phyloP scores from a whole-genome alignment of 2,888 invertebrate genomes.

The Melinaea menophilus region DNA sequence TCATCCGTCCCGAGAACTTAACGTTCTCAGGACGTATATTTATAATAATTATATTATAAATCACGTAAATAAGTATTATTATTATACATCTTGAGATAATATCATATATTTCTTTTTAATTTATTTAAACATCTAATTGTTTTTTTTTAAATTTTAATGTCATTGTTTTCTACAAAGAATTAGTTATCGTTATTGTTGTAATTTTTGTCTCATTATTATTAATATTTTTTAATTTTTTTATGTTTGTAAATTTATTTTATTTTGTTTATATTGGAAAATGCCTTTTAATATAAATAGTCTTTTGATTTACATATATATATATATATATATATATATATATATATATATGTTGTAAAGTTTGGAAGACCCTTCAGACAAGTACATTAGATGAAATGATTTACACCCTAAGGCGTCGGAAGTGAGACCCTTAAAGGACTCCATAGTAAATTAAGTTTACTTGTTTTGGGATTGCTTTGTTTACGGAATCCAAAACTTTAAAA shows the following conservation, averaged over 20 bases:
- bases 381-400: neutral
- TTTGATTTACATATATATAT: too few species aligned
- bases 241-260: too few species aligned
- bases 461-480: neutral
- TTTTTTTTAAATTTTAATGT: too few species aligned
- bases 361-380: neutral
- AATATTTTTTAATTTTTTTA: too few species aligned
- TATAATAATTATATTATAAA: neutral
- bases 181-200: too few species aligned
- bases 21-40: neutral
- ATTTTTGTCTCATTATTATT: too few species aligned
- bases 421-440: slow-evolving; percentile 2
- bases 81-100: neutral
- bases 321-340: too few species aligned
- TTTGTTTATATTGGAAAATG: too few species aligned
- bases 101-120: neutral
- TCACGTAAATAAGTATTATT: neutral
- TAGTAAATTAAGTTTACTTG: neutral
- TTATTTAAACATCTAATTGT: too few species aligned
- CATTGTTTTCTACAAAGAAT: too few species aligned
- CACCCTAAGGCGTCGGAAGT: neutral
- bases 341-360: too few species aligned
- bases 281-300: too few species aligned
- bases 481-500: neutral
- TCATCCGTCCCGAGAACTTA: neutral